These are phyloP conservation scores for Trematomus bernacchii DNA, from an alignment of 2,797 vertebrate genomes.

Conservation along the genomic window DNA sequence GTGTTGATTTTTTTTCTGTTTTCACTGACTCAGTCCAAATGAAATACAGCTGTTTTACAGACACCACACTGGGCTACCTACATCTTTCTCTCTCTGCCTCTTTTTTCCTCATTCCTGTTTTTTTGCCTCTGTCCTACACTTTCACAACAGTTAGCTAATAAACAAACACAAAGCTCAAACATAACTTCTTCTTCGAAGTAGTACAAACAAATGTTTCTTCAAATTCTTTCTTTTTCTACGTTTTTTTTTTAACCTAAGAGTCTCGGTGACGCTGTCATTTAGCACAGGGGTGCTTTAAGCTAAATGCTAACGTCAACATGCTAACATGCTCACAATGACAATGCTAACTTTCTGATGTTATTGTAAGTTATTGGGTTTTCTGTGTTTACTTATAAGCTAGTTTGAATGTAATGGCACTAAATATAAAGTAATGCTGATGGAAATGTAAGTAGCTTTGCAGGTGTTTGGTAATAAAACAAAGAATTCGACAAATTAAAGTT, in stretches of 20 bases:
- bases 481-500: not conserved
- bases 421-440: not conserved
- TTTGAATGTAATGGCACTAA: not conserved
- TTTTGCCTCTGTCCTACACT: conserved; percentile 6
- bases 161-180: not conserved
- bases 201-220: not conserved
- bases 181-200: not conserved
- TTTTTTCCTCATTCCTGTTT: not conserved
- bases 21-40: conserved; percentile 76
- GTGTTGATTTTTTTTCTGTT: conserved; percentile 69
- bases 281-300: not conserved
- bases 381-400: not conserved
- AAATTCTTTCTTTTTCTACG: not conserved
- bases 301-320: not conserved
- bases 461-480: not conserved
- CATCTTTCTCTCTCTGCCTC: conserved; percentile 29
- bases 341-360: not conserved
- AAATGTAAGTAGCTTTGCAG: not conserved
- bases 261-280: not conserved
- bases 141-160: not conserved
- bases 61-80: conserved; percentile 54
- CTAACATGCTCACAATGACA: not conserved
- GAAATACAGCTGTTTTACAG: conserved; percentile 80
- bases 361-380: not conserved
- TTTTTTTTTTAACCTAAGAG: not conserved